Conservation (phyloP, 2,113 vertebrate species). For the Mormyrus iriodes region DNA sequence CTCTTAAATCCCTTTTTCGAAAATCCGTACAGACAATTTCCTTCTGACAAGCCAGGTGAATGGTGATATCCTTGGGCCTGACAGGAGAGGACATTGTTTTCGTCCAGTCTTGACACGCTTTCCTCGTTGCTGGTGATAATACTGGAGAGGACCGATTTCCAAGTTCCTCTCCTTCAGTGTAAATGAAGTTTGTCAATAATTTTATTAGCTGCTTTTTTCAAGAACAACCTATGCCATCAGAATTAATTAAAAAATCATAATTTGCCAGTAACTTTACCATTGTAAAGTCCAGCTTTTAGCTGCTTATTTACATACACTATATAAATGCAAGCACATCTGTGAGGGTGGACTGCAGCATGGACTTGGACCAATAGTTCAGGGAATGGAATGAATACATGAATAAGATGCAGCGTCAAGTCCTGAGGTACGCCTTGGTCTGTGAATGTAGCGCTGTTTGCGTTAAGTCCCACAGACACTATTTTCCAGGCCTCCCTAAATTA, state of each 20-base stretch:
- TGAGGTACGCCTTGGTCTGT: not conserved
- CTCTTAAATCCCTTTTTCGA: constrained; percentile 27
- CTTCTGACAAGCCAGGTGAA: constrained; percentile 28
- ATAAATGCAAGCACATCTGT: not conserved
- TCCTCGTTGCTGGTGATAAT: not conserved
- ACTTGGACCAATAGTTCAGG: not conserved
- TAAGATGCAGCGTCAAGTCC: not conserved
- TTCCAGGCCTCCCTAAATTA: not conserved
- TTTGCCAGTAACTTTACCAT: not conserved
- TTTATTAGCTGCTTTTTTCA: not conserved
- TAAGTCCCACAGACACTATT: not conserved
- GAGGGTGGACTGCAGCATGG: not conserved
- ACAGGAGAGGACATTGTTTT: constrained; percentile 40
- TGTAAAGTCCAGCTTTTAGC: not conserved
- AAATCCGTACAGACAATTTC: constrained; percentile 25
- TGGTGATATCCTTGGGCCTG: constrained; percentile 42
- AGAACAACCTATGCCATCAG: not conserved
- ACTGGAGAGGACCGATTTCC: not conserved
- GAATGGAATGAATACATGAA: not conserved
- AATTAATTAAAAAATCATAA: not conserved
- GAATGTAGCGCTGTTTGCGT: not conserved
- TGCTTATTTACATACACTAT: not conserved
- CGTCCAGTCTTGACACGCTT: not conserved
- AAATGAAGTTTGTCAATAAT: not conserved
- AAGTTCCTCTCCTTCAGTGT: not conserved